Evolutionary conservation across 2,113 vertebrate species (phyloP), one percentile per base, ranked within the genome.

Genomic region (Xiphophorus hellerii): DNA sequence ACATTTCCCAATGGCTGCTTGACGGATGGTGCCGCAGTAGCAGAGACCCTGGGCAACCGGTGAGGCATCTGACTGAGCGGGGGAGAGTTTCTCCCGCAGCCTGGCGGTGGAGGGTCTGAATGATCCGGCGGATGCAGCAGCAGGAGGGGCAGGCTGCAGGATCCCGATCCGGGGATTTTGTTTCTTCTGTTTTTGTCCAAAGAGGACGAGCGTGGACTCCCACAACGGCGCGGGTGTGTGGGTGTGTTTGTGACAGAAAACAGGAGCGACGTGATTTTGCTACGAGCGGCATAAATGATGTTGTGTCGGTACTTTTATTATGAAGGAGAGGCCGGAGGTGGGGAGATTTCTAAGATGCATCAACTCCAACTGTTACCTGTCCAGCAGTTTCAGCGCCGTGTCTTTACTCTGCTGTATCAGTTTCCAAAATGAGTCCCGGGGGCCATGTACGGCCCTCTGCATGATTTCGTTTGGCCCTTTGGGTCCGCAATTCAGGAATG

Each of bases 11-110:
- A 76, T 70, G 72, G 80, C 77, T 72, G 88, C 71, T 81, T 92
- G 91, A 93, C 77, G 78, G 85, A 91, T 92, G 88, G 84, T 91
- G 88, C 90, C 92, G 90, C 91, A 92, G 85, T 91, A 78, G 91
- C 76, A 88, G 88, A 88, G 87, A 83, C 86, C 86, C 81, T 84
- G 81, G 81, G 67, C 88, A 76, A 84, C 83, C 83, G 86, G 84
- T 39, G 81, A 77, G 79, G 77, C 72, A 58, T 77, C 80, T 80
- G 48, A 1, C 80, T 83, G 84, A 71, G 69, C 84, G 76, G 65
- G 65, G 64, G 67, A 39, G 37, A 31, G 22, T 25, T 44, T 13
- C 62, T 71, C 17, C n/a, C 44, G 37, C 33, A 73, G 44, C 67
- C 69, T 54, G 74, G 6, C 66, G 65, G 58, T 48, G 15, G 17